Evolutionary conservation across 1,140 invertebrate genomes (phyloP).

Genomic region (Calliphora vicina): DNA sequence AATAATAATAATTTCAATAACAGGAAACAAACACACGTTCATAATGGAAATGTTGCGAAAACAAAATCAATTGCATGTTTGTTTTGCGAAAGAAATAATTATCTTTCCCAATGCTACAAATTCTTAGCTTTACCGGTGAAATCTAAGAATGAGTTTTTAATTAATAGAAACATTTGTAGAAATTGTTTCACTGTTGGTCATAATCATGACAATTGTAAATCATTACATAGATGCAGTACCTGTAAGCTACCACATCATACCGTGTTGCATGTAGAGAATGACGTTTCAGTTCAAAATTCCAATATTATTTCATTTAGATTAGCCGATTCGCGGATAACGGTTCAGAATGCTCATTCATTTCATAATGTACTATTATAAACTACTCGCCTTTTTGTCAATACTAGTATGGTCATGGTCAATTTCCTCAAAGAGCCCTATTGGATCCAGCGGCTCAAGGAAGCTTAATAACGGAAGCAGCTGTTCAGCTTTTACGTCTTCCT

Average conservation of each 20-base stretch:
- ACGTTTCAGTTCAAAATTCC: neutral
- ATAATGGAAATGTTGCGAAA: neutral
- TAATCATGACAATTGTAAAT: neutral
- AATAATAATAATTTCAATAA: neutral
- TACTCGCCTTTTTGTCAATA: neutral
- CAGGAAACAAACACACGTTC: neutral
- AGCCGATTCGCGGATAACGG: neutral
- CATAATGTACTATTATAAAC: neutral
- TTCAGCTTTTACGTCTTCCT: neutral
- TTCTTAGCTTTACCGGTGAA: neutral
- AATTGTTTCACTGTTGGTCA: conserved; percentile 6
- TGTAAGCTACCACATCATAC: neutral
- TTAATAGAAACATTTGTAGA: neutral
- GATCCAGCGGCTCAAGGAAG: neutral
- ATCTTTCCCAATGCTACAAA: neutral
- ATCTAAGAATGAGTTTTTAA: neutral
- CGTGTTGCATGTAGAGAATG: neutral
- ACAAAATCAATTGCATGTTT: neutral
- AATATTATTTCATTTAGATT: neutral
- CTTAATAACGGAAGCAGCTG: neutral
- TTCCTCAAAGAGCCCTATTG: neutral
- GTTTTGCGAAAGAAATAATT: neutral
- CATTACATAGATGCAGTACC: neutral
- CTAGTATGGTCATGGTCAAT: neutral
- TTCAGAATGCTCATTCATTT: neutral